phyloP scores from a whole-genome alignment of 2,888 invertebrate genomes.

The Nasonia oneida region DNA sequence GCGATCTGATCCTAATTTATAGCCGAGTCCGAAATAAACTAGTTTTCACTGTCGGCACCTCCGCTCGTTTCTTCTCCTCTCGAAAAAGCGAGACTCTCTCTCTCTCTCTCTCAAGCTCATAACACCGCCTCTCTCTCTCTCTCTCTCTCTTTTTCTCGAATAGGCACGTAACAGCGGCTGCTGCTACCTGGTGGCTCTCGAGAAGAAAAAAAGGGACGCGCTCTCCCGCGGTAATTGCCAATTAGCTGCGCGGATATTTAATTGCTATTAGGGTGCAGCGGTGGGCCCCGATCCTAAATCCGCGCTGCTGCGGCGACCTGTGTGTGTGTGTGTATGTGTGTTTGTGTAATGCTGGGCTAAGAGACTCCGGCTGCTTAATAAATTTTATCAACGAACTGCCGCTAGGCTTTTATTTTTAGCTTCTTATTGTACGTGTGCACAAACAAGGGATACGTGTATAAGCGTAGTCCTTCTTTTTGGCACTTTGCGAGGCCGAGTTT shows the following conservation, averaged over 20 bases:
- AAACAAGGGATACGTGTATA: not conserved
- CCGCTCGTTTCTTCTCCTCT: conserved; percentile 60
- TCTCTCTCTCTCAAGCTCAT: not conserved
- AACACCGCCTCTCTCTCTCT: conserved; percentile 21
- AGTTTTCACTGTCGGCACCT: conserved; percentile 79
- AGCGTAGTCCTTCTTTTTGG: conserved; percentile 56
- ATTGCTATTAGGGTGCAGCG: conserved; percentile 73
- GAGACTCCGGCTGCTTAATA: conserved; percentile 70
- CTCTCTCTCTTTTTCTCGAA: not conserved
- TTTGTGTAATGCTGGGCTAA: conserved; percentile 59
- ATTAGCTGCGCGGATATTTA: conserved; percentile 78
- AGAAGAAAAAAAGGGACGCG: conserved; percentile 60
- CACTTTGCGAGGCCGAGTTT: conserved; percentile 54
- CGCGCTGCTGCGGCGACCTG: conserved; percentile 8
- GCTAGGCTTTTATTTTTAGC: conserved; percentile 44
- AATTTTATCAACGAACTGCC: conserved; percentile 69
- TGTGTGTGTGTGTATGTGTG: not conserved
- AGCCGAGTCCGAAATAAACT: conserved; percentile 79
- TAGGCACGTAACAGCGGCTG: not conserved
- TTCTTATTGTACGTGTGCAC: conserved; percentile 20
- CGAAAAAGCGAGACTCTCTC: conserved; percentile 15
- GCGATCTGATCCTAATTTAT: conserved; percentile 80
- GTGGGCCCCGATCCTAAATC: conserved; percentile 50
- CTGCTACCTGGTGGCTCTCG: conserved; percentile 25
- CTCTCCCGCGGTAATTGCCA: conserved; percentile 76